Percentiles rank a stretch among this genome's conserved stretches.
Evolutionary conservation across 2,797 vertebrate species (phyloP).

Genomic region (Xiphophorus birchmanni): DNA sequence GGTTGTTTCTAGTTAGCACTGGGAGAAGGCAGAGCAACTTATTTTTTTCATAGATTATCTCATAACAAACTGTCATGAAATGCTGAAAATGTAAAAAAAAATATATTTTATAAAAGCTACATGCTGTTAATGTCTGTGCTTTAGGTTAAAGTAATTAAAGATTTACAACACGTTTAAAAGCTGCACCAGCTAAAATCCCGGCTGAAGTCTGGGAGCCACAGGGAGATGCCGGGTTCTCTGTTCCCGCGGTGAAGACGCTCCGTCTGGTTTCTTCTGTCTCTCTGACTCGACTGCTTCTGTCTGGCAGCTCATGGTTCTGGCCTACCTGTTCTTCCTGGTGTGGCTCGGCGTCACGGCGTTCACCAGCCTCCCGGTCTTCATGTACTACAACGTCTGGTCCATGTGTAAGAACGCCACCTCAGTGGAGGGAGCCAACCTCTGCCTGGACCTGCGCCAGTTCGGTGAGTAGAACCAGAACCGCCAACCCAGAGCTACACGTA

Average conservation of each 20-base stretch:
- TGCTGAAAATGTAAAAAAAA: no score
- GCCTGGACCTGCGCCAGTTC: constrained; percentile 96
- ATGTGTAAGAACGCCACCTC: constrained; percentile 93
- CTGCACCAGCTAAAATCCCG: neutral
- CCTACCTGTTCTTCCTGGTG: constrained; percentile 97
- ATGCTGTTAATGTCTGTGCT: no score
- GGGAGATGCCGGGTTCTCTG: neutral
- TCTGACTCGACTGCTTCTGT: neutral
- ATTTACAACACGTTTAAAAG: neutral
- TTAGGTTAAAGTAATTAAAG: neutral
- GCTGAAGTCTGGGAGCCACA: neutral
- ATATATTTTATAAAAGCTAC: no score
- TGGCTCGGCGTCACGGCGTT: constrained; percentile 98
- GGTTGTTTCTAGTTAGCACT: no score
- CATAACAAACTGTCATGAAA: no score
- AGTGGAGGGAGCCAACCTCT: constrained; percentile 87
- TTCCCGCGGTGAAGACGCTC: neutral
- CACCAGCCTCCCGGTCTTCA: constrained; percentile 95
- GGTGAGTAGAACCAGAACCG: constrained; percentile 71
- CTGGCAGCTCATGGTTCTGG: constrained; percentile 94
- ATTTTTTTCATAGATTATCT: no score
- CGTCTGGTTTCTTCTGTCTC: neutral
- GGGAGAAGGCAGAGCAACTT: no score
- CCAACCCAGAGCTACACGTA: no score
- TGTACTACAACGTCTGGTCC: constrained; percentile 84